Evolutionary conservation across 2,888 invertebrate species (phyloP).

Genomic region (Drosophila imparisetae): DNA sequence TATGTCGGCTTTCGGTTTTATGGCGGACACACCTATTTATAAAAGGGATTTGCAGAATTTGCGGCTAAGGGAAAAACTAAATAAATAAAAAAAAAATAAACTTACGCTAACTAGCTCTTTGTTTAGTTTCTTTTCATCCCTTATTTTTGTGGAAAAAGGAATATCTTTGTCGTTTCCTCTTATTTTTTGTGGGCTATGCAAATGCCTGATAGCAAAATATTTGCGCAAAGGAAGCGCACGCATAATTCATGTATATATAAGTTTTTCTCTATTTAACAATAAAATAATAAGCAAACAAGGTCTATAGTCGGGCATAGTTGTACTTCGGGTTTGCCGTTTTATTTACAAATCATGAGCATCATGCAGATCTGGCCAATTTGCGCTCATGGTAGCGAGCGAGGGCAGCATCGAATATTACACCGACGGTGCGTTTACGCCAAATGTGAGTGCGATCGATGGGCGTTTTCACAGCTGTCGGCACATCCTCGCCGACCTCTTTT

Average conservation of each 20-base stretch:
- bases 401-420: constrained; percentile 90
- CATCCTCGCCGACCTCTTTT: not conserved
- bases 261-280: constrained; percentile 32
- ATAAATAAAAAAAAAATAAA: constrained; percentile 36
- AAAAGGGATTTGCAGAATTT: constrained; percentile 69
- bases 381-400: constrained; percentile 90
- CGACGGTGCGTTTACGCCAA: constrained; percentile 94
- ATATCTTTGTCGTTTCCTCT: constrained; percentile 47
- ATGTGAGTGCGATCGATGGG: constrained; percentile 84
- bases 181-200: constrained; percentile 37
- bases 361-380: constrained; percentile 85
- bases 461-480: constrained; percentile 21
- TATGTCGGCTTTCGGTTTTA: constrained; percentile 67
- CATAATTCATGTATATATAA: constrained; percentile 23
- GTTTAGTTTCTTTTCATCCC: constrained; percentile 36
- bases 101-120: constrained; percentile 51
- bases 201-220: constrained; percentile 47
- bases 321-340: constrained; percentile 11
- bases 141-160: constrained; percentile 47
- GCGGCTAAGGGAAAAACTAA: constrained; percentile 49
- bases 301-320: not conserved
- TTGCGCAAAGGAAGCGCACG: constrained; percentile 29
- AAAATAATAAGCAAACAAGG: constrained; percentile 39
- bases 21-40: constrained; percentile 65
- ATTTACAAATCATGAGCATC: constrained; percentile 21